Base-by-base conservation (phyloP, 2,888 invertebrate species). In the Trachelus stipa region DNA sequence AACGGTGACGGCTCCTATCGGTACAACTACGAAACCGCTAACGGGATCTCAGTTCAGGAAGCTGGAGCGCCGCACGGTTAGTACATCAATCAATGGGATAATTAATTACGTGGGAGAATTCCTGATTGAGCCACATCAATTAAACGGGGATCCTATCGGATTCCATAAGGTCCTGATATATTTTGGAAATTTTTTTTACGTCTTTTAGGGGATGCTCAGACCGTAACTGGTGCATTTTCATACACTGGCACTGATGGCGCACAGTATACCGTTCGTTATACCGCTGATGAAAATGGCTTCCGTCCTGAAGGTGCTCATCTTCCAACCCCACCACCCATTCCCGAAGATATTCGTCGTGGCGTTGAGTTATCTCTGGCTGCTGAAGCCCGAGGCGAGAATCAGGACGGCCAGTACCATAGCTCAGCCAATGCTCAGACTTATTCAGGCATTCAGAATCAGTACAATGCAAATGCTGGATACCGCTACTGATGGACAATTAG, bases 1-100 rank as follows among this genome's bases (percentile, higher is more conserved):
- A 73, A 40, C 71, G 79, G 74, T 35, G 80, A 80, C 69, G 80
- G 80, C 30, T 77, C 80, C 35, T 80, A 80, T 76, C 69, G 79
- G 40, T 80, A 78, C 78, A 80, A 79, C 77, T 80, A 76, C 75
- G 75, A 77, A 73, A 73, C 69, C 15, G 76, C 75, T 12, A 78
- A 78, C 68, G 78, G 78, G 35, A 78, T 78, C 56, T 69, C 78
- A 23, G 78, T 56, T 12, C 75, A 78, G 34, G 78, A 78, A 78
- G 73, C 78, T 11, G 78, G 78, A 34, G 23, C 35, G 12, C 33
- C 73, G 12, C 75, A 71, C 34, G 78, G 78, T 78, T 34, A 73
- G 78, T 15, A 34, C 23, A 11, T 11, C 56, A 1, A 56, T 56
- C 56, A 56, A 56, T 56, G 23, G 56, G 56, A 23, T 56, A 56